These are phyloP conservation scores for Amphipoea oculea DNA, from an alignment of 2,888 invertebrate species.

Conservation along the genomic window DNA sequence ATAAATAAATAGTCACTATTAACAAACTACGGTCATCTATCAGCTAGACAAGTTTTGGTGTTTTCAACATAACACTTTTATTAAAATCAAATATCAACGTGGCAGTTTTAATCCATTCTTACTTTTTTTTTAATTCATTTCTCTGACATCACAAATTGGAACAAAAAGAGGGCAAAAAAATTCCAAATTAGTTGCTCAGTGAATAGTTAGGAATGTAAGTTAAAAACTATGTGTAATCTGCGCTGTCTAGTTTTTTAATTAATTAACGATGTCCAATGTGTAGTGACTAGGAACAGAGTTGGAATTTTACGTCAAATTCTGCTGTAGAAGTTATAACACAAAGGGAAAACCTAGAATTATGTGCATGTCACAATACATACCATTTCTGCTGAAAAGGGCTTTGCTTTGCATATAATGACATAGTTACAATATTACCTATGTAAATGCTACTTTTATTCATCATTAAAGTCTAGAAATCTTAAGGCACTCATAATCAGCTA, in stretches of 20 bases:
- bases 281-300: constrained; percentile 5
- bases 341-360: neutral
- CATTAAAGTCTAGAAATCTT: neutral
- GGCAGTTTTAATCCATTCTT: neutral
- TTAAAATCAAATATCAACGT: neutral
- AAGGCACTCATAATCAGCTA: neutral
- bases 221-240: constrained; percentile 33
- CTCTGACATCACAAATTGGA: neutral
- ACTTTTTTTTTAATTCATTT: neutral
- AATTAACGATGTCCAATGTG: constrained; percentile 21
- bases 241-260: constrained; percentile 37
- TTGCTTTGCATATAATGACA: neutral
- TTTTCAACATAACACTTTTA: neutral
- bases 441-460: neutral
- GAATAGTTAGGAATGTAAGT: constrained; percentile 42
- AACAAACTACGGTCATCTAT: neutral
- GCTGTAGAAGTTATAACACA: neutral
- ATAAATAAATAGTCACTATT: neutral
- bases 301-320: neutral
- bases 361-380: neutral
- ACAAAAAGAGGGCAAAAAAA: constrained; percentile 26
- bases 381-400: neutral
- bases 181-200: constrained; percentile 23
- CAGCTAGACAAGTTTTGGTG: neutral
- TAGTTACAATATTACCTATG: neutral